These are phyloP conservation scores for Goniozus legneri DNA, from an alignment of 1,140 invertebrate genomes.

Conservation along the genomic window DNA sequence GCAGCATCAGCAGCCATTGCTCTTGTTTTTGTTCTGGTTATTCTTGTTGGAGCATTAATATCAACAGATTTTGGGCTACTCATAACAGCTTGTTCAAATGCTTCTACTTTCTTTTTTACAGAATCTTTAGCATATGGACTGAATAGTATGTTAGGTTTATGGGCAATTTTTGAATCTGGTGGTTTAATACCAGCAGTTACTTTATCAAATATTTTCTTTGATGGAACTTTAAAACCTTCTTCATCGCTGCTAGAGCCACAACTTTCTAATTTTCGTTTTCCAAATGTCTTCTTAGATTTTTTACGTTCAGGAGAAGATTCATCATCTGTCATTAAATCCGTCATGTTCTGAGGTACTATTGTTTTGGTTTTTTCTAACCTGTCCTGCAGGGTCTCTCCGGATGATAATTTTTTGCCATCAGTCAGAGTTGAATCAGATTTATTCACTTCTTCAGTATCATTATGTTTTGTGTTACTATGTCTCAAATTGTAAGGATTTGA, in stretches of 20 bases:
- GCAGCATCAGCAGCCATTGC: constrained; percentile 34
- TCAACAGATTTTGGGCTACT: constrained; percentile 31
- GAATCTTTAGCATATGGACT: constrained; percentile 61
- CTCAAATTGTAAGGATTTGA: neutral
- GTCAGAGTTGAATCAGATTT: neutral
- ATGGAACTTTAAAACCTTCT: constrained; percentile 12
- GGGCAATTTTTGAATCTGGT: constrained; percentile 22
- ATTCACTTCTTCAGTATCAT: neutral
- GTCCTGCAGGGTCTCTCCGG: constrained; percentile 2
- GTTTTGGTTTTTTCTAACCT: neutral
- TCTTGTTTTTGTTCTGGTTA: constrained; percentile 51
- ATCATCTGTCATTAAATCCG: constrained; percentile 45
- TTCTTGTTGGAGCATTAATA: constrained; percentile 23
- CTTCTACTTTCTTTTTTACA: constrained; percentile 61
- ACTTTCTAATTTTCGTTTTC: constrained; percentile 14
- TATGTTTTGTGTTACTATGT: constrained; percentile 14
- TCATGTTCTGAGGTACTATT: constrained; percentile 8
- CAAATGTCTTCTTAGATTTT: constrained; percentile 8
- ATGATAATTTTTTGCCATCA: neutral
- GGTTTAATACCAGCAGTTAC: neutral
- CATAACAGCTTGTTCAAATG: constrained; percentile 56
- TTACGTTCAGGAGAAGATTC: constrained; percentile 41
- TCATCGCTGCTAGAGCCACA: constrained; percentile 31
- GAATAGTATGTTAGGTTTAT: constrained; percentile 41
- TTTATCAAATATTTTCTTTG: constrained; percentile 1